These are phyloP conservation scores for Chrysochloris asiatica DNA, from an alignment of 2,113 vertebrate genomes.

Conservation along the genomic window DNA sequence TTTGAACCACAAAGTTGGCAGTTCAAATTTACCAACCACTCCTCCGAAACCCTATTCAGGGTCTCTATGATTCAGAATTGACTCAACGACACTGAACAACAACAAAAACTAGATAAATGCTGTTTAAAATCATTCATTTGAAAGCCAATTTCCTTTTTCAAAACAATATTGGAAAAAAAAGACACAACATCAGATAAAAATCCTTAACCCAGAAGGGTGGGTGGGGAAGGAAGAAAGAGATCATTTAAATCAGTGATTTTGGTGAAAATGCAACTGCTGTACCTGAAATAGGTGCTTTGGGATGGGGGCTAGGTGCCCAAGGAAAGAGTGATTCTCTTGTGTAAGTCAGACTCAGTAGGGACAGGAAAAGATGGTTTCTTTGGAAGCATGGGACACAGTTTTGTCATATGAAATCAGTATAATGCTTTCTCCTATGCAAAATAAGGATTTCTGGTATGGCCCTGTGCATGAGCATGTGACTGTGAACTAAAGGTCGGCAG, in stretches of 20 bases:
- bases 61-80: too few relatives aligned
- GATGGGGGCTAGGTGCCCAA: background rate
- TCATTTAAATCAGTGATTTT: background rate
- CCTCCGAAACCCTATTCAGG: too few relatives aligned
- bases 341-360: background rate
- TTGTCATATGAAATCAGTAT: background rate
- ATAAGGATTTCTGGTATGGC: too few relatives aligned
- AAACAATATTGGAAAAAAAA: background rate
- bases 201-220: background rate
- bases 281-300: background rate
- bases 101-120: background rate
- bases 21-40: too few relatives aligned
- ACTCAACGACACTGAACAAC: too few relatives aligned
- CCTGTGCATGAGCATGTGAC: too few relatives aligned
- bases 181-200: background rate
- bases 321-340: background rate
- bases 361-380: background rate
- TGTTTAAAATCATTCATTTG: constrained; percentile 1
- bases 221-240: background rate
- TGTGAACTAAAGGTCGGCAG: too few relatives aligned
- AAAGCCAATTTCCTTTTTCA: background rate
- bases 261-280: background rate
- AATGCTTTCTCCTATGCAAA: background rate
- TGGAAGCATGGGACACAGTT: background rate
- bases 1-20: too few relatives aligned